These are phyloP conservation scores for Cardiocondyla obscurior DNA, from an alignment of 1,140 invertebrate genomes.

Conservation along the genomic window DNA sequence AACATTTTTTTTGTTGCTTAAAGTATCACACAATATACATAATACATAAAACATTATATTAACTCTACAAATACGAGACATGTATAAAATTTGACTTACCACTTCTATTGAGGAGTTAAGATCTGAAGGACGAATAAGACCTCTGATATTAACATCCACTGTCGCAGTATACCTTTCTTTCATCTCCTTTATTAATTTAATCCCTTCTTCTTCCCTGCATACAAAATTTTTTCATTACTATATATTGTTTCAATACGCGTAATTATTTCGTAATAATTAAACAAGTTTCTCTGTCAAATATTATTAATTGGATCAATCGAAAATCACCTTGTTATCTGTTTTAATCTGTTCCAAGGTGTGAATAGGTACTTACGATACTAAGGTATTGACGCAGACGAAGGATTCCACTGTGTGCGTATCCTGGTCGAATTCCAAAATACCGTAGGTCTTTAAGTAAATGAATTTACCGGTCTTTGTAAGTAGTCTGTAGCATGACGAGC, in stretches of 20 bases:
- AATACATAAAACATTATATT: not conserved
- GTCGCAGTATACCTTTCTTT: conserved; percentile 88
- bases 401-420: conserved; percentile 89
- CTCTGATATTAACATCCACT: conserved; percentile 73
- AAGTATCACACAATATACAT: not conserved
- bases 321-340: not conserved
- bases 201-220: conserved; percentile 87
- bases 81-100: conserved; percentile 42
- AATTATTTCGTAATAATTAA: not conserved
- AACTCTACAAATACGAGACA: not conserved
- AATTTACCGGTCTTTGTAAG: conserved; percentile 90
- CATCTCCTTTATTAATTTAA: conserved; percentile 88
- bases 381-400: conserved; percentile 93
- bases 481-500: conserved; percentile 92
- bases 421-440: conserved; percentile 90
- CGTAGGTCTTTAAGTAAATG: conserved; percentile 91
- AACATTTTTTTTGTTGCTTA: not conserved
- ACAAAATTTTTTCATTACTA: conserved; percentile 18
- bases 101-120: not conserved
- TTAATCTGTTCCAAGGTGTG: not conserved
- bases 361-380: conserved; percentile 86
- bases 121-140: conserved; percentile 48
- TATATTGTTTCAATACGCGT: not conserved
- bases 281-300: not conserved
- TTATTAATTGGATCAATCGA: not conserved